phyloP scores from a whole-genome alignment of 2,888 invertebrate species.

The Anodontia alba region DNA sequence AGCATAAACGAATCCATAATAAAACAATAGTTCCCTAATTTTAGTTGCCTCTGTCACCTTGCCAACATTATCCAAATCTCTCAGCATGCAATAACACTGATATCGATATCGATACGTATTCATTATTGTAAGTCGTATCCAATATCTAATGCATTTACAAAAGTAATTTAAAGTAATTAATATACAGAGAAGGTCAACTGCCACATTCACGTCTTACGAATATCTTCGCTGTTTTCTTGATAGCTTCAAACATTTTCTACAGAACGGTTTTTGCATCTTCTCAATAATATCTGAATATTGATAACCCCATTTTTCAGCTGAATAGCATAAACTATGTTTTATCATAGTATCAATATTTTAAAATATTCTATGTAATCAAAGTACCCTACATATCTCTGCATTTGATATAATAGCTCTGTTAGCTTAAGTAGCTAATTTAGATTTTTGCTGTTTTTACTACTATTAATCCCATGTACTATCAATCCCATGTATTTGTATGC shows the following conservation, averaged over 20 bases:
- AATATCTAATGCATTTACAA: neutral
- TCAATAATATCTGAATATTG: neutral
- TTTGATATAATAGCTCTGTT: neutral
- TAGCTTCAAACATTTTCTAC: neutral
- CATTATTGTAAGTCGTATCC: neutral
- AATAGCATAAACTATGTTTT: neutral
- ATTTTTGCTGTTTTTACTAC: neutral
- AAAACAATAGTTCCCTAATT: neutral
- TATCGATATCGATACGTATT: neutral
- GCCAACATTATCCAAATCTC: neutral
- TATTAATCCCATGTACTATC: neutral
- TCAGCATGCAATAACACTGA: neutral
- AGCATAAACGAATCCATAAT: neutral
- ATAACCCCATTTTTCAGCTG: constrained; percentile 8
- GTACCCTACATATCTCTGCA: neutral
- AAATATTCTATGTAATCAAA: neutral
- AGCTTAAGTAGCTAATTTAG: neutral
- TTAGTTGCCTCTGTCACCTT: neutral
- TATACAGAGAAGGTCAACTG: neutral
- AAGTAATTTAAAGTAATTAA: neutral
- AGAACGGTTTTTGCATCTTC: neutral
- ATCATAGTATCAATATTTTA: constrained; percentile 11
- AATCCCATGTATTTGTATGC: constrained; percentile 7
- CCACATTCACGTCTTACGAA: neutral
- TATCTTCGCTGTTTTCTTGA: neutral